These are phyloP conservation scores for Aethina tumida DNA, from an alignment of 1,140 invertebrate genomes.

Conservation along the genomic window DNA sequence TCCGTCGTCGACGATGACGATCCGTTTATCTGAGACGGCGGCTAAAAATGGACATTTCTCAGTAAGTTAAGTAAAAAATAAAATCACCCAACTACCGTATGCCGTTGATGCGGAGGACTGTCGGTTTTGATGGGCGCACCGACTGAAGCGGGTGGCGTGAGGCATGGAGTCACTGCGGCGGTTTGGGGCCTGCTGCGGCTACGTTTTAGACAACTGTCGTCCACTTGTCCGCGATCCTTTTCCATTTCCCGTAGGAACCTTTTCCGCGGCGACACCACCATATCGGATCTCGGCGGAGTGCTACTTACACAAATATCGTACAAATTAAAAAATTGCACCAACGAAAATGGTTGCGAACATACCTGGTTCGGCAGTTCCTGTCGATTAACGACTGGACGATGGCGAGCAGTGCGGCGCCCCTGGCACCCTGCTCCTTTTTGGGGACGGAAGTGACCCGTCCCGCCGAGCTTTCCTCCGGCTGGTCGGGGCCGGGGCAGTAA, in stretches of 20 bases:
- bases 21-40: too few species aligned
- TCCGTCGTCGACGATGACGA: too few species aligned
- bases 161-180: slow-evolving; percentile 22
- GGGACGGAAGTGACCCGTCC: slow-evolving; percentile 29
- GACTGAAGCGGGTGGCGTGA: slow-evolving; percentile 10
- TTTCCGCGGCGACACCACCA: slow-evolving; percentile 47
- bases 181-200: slow-evolving; percentile 34
- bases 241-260: slow-evolving; percentile 50
- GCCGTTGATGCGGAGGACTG: slow-evolving; percentile 41
- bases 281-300: slow-evolving; percentile 33
- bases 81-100: too few species aligned
- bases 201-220: slow-evolving; percentile 22
- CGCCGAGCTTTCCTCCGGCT: slow-evolving; percentile 44
- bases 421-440: slow-evolving; percentile 14
- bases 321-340: background rate
- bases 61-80: too few species aligned
- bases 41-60: too few species aligned
- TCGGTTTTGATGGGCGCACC: slow-evolving; percentile 7
- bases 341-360: slow-evolving; percentile 3
- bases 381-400: slow-evolving; percentile 41
- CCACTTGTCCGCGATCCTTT: slow-evolving; percentile 26
- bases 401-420: slow-evolving; percentile 26
- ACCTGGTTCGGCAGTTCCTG: slow-evolving; percentile 23
- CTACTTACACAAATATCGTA: slow-evolving; percentile 7
- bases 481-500: slow-evolving; percentile 12